Percentiles rank a stretch among this genome's conserved stretches.
phyloP scores from a whole-genome alignment of 2,888 invertebrate genomes.

The Zaprionus obscuricornis region DNA sequence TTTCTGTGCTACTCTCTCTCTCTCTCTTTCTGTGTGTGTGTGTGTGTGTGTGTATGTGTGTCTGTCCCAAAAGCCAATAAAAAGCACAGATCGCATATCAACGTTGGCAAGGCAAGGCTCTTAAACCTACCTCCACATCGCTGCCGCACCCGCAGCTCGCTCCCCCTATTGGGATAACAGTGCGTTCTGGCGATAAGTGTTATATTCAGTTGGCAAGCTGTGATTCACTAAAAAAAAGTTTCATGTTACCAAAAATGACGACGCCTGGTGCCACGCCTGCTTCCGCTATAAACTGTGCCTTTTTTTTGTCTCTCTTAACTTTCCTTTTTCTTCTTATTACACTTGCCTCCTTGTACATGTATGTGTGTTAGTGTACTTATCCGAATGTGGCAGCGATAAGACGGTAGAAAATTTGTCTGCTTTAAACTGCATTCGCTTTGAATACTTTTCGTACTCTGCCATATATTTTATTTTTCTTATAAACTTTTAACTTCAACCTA shows the following conservation, averaged over 20 bases:
- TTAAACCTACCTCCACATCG: neutral
- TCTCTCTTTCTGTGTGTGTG: slow-evolving; percentile 2
- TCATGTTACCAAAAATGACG: slow-evolving; percentile 66
- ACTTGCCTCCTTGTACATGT: slow-evolving; percentile 16
- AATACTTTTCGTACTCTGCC: slow-evolving; percentile 12
- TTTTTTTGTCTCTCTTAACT: slow-evolving; percentile 20
- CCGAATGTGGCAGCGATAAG: slow-evolving; percentile 48
- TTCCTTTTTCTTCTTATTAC: slow-evolving; percentile 27
- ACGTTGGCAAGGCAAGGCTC: slow-evolving; percentile 18
- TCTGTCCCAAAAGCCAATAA: slow-evolving; percentile 59
- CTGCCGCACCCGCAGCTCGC: neutral
- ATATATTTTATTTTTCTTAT: slow-evolving; percentile 12
- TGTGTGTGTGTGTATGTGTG: slow-evolving; percentile 9
- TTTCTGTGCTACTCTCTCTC: no score
- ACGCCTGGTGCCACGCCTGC: slow-evolving; percentile 7
- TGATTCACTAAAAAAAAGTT: slow-evolving; percentile 68
- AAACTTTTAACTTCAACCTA: slow-evolving; percentile 21
- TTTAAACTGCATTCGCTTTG: slow-evolving; percentile 42
- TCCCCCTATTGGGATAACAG: slow-evolving; percentile 7
- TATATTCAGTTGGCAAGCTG: slow-evolving; percentile 75
- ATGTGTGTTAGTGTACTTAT: slow-evolving; percentile 44
- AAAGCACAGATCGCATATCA: slow-evolving; percentile 68
- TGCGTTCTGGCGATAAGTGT: slow-evolving; percentile 63
- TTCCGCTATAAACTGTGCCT: slow-evolving; percentile 11
- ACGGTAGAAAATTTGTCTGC: slow-evolving; percentile 53